Base-by-base conservation (phyloP, 2,888 invertebrate species). In the Chymomyza fuscimana region DNA sequence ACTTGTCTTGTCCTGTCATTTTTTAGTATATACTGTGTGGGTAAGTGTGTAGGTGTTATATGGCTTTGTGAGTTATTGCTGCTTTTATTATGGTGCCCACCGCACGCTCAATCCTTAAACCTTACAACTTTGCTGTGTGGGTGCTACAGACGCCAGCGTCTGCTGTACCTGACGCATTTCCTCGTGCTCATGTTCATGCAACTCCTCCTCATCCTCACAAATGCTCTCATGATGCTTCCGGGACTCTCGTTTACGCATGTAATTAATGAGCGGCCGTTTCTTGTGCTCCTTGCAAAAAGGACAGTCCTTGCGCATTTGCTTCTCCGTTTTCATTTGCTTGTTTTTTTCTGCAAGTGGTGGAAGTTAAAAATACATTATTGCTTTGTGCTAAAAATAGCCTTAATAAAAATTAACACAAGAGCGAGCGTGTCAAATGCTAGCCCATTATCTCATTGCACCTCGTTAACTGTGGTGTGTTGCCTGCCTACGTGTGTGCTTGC, bases 271-370 rank as follows among this genome's bases (percentile, higher is more conserved):
- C 4, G 92, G 92, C 56, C 93, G 91, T 73, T 93, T 92, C 82
- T 93, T 93, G 73, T 92, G 93, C 77, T 93, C 93, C 72, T 92
- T 92, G 83, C 93, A 93, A 70, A 93, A 92, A 15, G 93, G 92
- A 69, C 93, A 93, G 46, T 91, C 90, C 72, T 92, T 92, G 74
- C 92, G 93, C 56, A 82, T 77, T 63, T 79, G 82, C 75, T 90
- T 89, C 51, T 90, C 88, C 3, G 91, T 86, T 70, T 92, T 91
- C 29, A 89, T 78, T 74, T 90, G 91, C 68, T 90, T 89, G 59
- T 88, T 87, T 72, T 92, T 90, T 78, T 90, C 90, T 89, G 73
- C 4, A 87, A 25, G 25, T 25, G 25, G 4, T 25, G 25, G 2
- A 58, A 58, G 7, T 25, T 25, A 25, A 58, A 58, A 54, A 54